phyloP scores from a whole-genome alignment of 2,797 vertebrate species.

The Hypotaenidia philippensis region DNA sequence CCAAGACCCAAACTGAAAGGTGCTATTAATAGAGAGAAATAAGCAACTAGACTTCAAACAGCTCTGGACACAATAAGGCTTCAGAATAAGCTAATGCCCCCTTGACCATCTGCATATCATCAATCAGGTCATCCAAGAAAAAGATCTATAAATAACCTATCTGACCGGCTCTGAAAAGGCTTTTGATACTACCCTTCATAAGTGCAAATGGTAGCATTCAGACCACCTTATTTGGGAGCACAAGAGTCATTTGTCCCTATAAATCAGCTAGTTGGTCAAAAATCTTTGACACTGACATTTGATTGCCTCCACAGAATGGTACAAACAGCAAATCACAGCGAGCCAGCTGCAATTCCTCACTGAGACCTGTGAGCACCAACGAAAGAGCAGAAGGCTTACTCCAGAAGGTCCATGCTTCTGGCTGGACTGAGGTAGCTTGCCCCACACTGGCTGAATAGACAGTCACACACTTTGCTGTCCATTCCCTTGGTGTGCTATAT shows the following conservation, averaged over 20 bases:
- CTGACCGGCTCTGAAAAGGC: constrained; percentile 59
- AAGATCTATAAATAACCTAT: constrained; percentile 69
- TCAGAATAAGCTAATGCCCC: constrained; percentile 44
- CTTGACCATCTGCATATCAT: constrained; percentile 72
- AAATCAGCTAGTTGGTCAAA: constrained; percentile 13
- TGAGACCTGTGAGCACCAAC: background rate
- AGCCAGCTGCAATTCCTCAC: background rate
- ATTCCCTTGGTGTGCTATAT: background rate
- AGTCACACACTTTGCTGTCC: background rate
- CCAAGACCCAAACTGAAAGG: constrained; percentile 51
- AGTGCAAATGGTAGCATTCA: constrained; percentile 32
- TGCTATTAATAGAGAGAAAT: constrained; percentile 69
- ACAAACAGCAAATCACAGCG: background rate
- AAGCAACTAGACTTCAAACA: constrained; percentile 69
- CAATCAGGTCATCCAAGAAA: constrained; percentile 71
- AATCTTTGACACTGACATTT: background rate
- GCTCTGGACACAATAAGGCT: constrained; percentile 57
- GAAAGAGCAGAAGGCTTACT: background rate
- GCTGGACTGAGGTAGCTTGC: background rate
- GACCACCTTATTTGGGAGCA: constrained; percentile 34
- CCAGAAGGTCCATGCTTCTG: background rate
- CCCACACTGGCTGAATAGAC: background rate
- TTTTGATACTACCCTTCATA: constrained; percentile 37
- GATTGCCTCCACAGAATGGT: background rate
- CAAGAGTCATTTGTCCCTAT: constrained; percentile 34